These are phyloP conservation scores for Macroglossus sobrinus DNA, from an alignment of 2,113 vertebrate species.

Conservation along the genomic window DNA sequence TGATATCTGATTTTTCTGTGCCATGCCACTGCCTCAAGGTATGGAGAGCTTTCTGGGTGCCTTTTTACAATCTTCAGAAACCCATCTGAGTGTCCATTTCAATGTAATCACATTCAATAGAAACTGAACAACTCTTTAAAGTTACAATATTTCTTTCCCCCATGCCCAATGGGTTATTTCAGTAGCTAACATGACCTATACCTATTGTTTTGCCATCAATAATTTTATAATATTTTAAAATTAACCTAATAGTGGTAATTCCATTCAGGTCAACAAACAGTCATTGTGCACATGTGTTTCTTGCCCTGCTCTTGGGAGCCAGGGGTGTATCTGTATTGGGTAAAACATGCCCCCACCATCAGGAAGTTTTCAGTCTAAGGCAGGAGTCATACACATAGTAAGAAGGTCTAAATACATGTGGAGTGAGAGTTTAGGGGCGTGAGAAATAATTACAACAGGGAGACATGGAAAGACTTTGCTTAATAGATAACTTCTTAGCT, in stretches of 20 bases:
- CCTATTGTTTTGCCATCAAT: background rate
- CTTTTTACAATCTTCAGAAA: background rate
- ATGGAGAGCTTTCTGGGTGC: background rate
- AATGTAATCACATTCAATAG: background rate
- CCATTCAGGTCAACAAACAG: background rate
- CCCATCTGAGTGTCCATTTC: background rate
- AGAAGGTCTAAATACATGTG: background rate
- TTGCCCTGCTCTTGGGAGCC: background rate
- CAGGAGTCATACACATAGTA: background rate
- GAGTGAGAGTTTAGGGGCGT: accelerated
- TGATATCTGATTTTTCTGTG: background rate
- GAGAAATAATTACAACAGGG: background rate
- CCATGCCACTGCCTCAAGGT: background rate
- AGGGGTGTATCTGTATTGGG: background rate
- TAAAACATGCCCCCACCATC: background rate
- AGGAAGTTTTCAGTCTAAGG: background rate
- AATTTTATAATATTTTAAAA: background rate
- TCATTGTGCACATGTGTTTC: accelerated
- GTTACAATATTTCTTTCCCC: background rate
- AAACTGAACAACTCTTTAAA: background rate
- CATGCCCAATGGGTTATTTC: background rate
- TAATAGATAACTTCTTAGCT: background rate
- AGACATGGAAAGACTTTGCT: background rate
- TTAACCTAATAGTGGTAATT: background rate
- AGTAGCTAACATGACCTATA: background rate